These are phyloP conservation scores for Idaea aversata DNA, from an alignment of 2,888 invertebrate species.

Conservation along the genomic window DNA sequence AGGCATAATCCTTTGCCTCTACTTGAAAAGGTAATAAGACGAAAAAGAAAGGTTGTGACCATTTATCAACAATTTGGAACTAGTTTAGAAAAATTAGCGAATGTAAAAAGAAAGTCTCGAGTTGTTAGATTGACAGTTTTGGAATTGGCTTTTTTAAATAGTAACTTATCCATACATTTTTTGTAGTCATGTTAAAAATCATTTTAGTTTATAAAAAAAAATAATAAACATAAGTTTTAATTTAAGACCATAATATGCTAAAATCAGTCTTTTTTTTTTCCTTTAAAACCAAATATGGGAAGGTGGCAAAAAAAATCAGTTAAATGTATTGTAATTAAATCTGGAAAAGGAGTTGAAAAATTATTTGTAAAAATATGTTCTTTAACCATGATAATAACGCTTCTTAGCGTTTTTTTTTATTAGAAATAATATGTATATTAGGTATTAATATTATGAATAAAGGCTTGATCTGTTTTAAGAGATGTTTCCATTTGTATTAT, in stretches of 20 bases:
- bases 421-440: slow-evolving; percentile 1
- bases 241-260: neutral
- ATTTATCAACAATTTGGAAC: too few relatives aligned
- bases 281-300: neutral
- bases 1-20: too few relatives aligned
- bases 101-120: too few relatives aligned
- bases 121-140: too few relatives aligned
- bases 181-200: neutral
- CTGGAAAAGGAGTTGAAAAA: neutral
- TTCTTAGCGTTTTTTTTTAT: neutral
- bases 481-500: neutral
- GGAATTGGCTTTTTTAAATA: neutral
- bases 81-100: too few relatives aligned
- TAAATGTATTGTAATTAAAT: neutral
- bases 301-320: neutral
- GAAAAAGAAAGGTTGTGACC: too few relatives aligned
- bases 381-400: neutral
- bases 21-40: too few relatives aligned
- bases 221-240: neutral
- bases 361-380: neutral
- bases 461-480: neutral
- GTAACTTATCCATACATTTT: neutral
- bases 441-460: neutral
- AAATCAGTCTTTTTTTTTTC: neutral
- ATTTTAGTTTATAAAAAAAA: neutral